Percentiles rank a stretch among this genome's conserved stretches.
Conservation (phyloP, 2,113 vertebrate species). For the Rhinopithecus roxellana region DNA sequence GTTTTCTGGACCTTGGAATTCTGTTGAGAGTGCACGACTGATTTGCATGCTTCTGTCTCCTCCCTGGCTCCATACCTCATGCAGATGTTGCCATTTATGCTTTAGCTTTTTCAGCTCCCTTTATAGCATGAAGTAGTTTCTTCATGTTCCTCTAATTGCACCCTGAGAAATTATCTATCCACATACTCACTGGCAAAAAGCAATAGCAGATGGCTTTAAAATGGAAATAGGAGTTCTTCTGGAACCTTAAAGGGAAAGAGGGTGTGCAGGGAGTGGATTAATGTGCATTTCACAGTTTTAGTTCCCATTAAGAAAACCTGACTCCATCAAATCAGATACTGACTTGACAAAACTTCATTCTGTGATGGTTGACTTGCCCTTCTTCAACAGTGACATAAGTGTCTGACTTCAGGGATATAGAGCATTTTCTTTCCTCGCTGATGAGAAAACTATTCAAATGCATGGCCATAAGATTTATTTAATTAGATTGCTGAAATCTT, state of each 20-base stretch:
- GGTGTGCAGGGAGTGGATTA: neutral
- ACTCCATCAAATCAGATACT: slow-evolving; percentile 26
- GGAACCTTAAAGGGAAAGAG: slow-evolving; percentile 22
- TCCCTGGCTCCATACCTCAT: neutral
- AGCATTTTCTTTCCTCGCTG: slow-evolving; percentile 16
- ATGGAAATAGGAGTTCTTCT: slow-evolving; percentile 25
- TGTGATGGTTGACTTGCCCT: neutral
- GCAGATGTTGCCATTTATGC: slow-evolving; percentile 28
- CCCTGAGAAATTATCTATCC: slow-evolving; percentile 25
- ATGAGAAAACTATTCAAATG: slow-evolving; percentile 45
- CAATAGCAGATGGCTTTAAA: slow-evolving; percentile 7
- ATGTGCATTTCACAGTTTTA: slow-evolving; percentile 18
- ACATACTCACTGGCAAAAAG: slow-evolving; percentile 18
- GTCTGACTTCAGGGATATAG: slow-evolving; percentile 6
- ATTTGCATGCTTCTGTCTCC: neutral
- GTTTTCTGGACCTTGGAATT: neutral
- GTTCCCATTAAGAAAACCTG: neutral
- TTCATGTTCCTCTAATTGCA: slow-evolving; percentile 14
- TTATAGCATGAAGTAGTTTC: slow-evolving; percentile 31
- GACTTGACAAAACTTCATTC: slow-evolving; percentile 11
- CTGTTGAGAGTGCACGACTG: neutral
- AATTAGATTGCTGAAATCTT: slow-evolving; percentile 34
- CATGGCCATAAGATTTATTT: slow-evolving; percentile 46
- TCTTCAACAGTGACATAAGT: slow-evolving; percentile 38
- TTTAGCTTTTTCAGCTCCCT: neutral